phyloP scores from a whole-genome alignment of 2,888 invertebrate species.

The Auanema freiburgensis region DNA sequence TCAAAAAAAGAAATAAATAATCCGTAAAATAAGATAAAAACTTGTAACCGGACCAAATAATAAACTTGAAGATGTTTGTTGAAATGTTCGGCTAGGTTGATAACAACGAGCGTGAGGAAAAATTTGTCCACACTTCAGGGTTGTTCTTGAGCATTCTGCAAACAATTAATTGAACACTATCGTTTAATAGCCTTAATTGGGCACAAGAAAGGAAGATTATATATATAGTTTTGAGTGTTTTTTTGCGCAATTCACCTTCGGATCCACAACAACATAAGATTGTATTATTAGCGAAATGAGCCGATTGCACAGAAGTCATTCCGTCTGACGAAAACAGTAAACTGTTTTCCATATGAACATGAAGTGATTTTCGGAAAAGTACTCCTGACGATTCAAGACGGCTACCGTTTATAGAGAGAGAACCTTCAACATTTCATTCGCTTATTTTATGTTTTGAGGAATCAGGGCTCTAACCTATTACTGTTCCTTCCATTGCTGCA shows the following conservation, averaged over 20 bases:
- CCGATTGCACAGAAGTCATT: constrained; percentile 7
- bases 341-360: constrained; percentile 11
- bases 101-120: constrained; percentile 5
- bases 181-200: too few relatives aligned
- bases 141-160: constrained; percentile 4
- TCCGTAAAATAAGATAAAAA: not conserved
- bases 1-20: too few relatives aligned
- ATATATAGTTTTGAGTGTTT: not conserved
- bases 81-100: not conserved
- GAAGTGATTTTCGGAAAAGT: constrained; percentile 6
- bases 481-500: constrained; percentile 12
- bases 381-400: constrained; percentile 11
- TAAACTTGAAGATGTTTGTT: constrained; percentile 4
- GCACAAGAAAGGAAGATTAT: not conserved
- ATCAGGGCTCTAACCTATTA: constrained; percentile 10
- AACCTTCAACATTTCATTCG: constrained; percentile 1
- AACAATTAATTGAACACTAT: too few relatives aligned
- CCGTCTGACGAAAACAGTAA: constrained; percentile 13
- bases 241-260: not conserved
- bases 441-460: not conserved
- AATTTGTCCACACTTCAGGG: constrained; percentile 1
- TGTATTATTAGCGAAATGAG: constrained; percentile 20
- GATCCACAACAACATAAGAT: constrained; percentile 18
- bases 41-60: not conserved
- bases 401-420: constrained; percentile 16